Evolutionary conservation across 1,140 invertebrate genomes (phyloP).

Genomic region (Spodoptera litura): DNA sequence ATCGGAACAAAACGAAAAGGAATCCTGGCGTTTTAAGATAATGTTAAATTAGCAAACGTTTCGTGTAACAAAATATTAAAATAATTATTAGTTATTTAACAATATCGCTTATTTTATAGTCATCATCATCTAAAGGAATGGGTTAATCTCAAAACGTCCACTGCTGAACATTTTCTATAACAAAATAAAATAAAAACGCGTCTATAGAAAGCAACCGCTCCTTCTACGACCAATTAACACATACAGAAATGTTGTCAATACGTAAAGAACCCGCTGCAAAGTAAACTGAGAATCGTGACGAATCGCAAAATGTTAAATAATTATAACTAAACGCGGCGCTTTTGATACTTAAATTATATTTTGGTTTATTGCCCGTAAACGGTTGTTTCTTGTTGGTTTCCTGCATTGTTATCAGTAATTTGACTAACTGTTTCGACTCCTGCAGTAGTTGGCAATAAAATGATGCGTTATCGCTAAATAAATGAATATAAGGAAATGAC

Average conservation of each 20-base stretch:
- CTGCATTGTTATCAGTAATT: slow-evolving; percentile 26
- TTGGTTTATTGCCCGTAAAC: slow-evolving; percentile 69
- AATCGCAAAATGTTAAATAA: slow-evolving; percentile 48
- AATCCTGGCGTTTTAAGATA: too few relatives aligned
- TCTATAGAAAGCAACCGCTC: too few relatives aligned
- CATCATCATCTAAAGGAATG: too few relatives aligned
- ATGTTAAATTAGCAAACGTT: too few relatives aligned
- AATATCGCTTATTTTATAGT: too few relatives aligned
- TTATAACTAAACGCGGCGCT: slow-evolving; percentile 52
- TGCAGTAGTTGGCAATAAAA: slow-evolving; percentile 20
- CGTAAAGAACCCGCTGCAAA: slow-evolving; percentile 29
- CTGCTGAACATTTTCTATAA: too few relatives aligned
- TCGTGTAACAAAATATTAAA: too few relatives aligned
- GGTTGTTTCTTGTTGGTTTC: slow-evolving; percentile 31
- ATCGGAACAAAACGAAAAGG: too few relatives aligned
- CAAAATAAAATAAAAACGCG: too few relatives aligned
- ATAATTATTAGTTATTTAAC: too few relatives aligned
- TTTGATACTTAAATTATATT: slow-evolving; percentile 66
- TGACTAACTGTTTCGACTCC: slow-evolving; percentile 29
- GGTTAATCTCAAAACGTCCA: too few relatives aligned
- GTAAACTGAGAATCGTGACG: slow-evolving; percentile 34
- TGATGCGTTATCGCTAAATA: background rate
- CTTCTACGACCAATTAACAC: too few relatives aligned
- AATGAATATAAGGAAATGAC: background rate
- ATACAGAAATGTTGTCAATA: background rate